Conservation (phyloP, 2,888 invertebrate genomes). For the Xylophagus ater region DNA sequence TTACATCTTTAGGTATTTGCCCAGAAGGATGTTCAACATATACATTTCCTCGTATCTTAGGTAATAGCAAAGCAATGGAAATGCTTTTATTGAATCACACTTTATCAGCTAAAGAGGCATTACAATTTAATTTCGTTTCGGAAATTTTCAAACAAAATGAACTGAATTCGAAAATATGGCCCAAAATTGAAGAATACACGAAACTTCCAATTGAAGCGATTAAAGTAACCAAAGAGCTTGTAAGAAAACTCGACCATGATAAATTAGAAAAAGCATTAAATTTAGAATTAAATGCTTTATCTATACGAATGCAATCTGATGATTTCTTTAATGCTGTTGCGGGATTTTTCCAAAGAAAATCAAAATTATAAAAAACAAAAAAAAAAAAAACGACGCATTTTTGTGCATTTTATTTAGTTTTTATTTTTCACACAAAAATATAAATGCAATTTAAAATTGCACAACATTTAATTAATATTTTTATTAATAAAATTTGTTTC, state of each 20-base stretch:
- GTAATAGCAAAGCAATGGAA: slow-evolving; percentile 59
- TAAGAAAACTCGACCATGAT: slow-evolving; percentile 48
- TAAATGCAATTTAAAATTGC: too few species aligned
- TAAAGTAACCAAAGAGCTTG: slow-evolving; percentile 55
- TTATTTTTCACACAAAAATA: too few species aligned
- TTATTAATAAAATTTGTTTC: too few species aligned
- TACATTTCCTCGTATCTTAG: slow-evolving; percentile 75
- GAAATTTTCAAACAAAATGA: slow-evolving; percentile 58
- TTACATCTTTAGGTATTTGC: slow-evolving; percentile 69
- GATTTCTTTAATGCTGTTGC: slow-evolving; percentile 49
- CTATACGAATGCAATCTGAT: slow-evolving; percentile 51
- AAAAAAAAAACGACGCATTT: too few species aligned
- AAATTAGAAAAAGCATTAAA: slow-evolving; percentile 54
- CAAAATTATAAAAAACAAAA: slow-evolving; percentile 28
- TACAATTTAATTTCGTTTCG: slow-evolving; percentile 64
- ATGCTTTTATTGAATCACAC: slow-evolving; percentile 60
- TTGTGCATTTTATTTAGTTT: too few species aligned
- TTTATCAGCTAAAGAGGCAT: slow-evolving; percentile 69
- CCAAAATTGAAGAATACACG: slow-evolving; percentile 45
- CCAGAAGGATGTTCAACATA: slow-evolving; percentile 86
- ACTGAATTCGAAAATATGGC: slow-evolving; percentile 49
- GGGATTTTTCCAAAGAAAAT: slow-evolving; percentile 23
- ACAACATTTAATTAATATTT: too few species aligned
- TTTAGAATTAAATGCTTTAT: slow-evolving; percentile 55
- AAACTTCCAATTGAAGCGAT: slow-evolving; percentile 48